phyloP scores from a whole-genome alignment of 2,888 invertebrate species.

The Nemoura dubitans region DNA sequence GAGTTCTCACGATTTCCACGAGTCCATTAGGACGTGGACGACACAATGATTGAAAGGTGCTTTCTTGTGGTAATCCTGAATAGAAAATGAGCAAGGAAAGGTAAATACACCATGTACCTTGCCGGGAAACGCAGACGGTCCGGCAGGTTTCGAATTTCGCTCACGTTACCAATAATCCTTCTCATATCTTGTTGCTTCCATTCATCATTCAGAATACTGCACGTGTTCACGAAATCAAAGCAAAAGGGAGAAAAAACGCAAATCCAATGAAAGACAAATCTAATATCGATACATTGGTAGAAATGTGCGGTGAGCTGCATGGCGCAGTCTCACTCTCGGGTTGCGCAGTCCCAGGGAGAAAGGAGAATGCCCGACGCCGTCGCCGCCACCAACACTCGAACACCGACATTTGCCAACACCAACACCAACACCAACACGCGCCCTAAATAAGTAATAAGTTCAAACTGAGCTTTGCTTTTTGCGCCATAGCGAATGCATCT shows the following conservation, averaged over 20 bases:
- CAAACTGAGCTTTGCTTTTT: background rate
- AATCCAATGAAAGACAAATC: slow-evolving; percentile 42
- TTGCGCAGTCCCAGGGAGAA: background rate
- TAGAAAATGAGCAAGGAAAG: background rate
- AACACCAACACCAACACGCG: background rate
- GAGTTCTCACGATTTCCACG: too few relatives aligned
- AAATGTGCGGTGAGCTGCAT: background rate
- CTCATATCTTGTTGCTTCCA: slow-evolving; percentile 21
- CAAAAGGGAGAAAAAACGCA: slow-evolving; percentile 32
- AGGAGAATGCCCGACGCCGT: background rate
- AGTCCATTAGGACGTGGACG: too few relatives aligned
- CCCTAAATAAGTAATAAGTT: slow-evolving; percentile 32
- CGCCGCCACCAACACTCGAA: background rate
- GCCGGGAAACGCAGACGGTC: background rate
- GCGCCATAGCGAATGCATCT: background rate
- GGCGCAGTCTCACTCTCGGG: background rate
- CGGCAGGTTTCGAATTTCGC: background rate
- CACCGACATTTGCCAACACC: background rate
- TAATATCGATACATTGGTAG: slow-evolving; percentile 38
- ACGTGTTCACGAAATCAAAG: slow-evolving; percentile 41
- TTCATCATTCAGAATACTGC: slow-evolving; percentile 40
- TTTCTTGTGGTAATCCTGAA: too few relatives aligned
- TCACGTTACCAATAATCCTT: slow-evolving; percentile 34
- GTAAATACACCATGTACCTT: slow-evolving; percentile 10
- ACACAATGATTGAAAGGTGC: too few relatives aligned